Conservation (phyloP, 2,888 invertebrate genomes). For the Bugula neritina region DNA sequence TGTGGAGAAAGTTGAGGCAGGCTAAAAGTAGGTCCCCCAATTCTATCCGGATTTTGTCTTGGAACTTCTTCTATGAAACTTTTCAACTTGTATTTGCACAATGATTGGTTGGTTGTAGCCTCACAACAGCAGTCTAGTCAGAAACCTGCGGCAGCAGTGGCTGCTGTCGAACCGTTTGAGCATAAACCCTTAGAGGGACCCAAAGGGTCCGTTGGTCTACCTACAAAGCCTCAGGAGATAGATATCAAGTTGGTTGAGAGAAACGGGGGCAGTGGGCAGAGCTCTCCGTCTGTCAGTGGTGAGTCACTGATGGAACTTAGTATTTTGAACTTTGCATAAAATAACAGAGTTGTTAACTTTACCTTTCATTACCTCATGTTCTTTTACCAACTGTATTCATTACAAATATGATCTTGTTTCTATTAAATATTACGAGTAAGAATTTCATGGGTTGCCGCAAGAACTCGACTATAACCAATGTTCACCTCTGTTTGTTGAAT, state of each 20-base stretch:
- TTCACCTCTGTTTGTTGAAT: no score
- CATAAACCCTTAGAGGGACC: background rate
- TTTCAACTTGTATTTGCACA: no score
- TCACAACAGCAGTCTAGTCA: conserved; percentile 12
- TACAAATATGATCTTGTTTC: no score
- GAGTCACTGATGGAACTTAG: background rate
- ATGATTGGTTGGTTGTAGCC: background rate
- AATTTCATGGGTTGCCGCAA: no score
- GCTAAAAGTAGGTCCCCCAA: conserved; percentile 24
- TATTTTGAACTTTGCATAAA: no score
- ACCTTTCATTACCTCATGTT: no score
- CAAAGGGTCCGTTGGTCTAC: background rate
- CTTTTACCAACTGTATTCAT: no score
- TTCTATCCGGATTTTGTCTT: no score
- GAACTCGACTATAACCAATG: no score
- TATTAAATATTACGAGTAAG: no score
- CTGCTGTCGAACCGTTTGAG: conserved; percentile 26
- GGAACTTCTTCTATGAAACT: no score
- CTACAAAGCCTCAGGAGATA: conserved; percentile 33
- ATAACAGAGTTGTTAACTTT: no score
- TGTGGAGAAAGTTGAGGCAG: conserved; percentile 10
- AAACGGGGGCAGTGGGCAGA: conserved; percentile 47
- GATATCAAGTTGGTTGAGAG: conserved; percentile 41
- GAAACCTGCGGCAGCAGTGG: conserved; percentile 23
- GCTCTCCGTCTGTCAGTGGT: conserved; percentile 44